phyloP scores from a whole-genome alignment of 1,140 invertebrate species.

The Bemisia tabaci region DNA sequence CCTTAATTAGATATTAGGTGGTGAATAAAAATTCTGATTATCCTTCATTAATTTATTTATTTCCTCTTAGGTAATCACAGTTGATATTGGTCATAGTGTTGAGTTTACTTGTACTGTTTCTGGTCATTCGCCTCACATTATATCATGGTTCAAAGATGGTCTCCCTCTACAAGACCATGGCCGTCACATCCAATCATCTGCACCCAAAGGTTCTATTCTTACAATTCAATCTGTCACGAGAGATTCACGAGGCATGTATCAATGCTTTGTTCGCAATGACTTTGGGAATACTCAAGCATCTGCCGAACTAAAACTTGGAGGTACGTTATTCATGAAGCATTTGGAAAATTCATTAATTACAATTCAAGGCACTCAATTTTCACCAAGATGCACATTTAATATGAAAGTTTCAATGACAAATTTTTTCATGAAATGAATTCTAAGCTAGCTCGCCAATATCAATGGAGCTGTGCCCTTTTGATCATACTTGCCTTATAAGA shows the following conservation, averaged over 20 bases:
- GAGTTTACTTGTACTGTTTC: background rate
- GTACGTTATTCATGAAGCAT: slow-evolving; percentile 38
- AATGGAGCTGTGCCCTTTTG: too few species aligned
- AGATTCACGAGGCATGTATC: slow-evolving; percentile 70
- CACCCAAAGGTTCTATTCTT: slow-evolving; percentile 31
- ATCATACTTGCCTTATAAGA: too few species aligned
- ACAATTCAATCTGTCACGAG: slow-evolving; percentile 48
- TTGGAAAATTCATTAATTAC: too few species aligned
- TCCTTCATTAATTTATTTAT: too few species aligned
- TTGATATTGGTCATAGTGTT: background rate
- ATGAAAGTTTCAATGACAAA: too few species aligned
- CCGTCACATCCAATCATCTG: background rate
- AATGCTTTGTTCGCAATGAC: slow-evolving; percentile 59
- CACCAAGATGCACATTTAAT: too few species aligned
- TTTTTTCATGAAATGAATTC: too few species aligned
- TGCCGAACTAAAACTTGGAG: slow-evolving; percentile 55
- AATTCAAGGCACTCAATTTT: too few species aligned
- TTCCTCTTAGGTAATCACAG: background rate
- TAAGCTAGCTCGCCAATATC: too few species aligned
- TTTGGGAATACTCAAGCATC: slow-evolving; percentile 53
- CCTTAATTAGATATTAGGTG: too few species aligned
- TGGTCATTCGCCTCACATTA: background rate
- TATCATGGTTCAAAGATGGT: slow-evolving; percentile 15
- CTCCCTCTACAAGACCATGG: slow-evolving; percentile 5
- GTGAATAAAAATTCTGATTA: too few species aligned